Base-by-base conservation (phyloP, 2,888 invertebrate species). In the Agrenia bidenticulata region DNA sequence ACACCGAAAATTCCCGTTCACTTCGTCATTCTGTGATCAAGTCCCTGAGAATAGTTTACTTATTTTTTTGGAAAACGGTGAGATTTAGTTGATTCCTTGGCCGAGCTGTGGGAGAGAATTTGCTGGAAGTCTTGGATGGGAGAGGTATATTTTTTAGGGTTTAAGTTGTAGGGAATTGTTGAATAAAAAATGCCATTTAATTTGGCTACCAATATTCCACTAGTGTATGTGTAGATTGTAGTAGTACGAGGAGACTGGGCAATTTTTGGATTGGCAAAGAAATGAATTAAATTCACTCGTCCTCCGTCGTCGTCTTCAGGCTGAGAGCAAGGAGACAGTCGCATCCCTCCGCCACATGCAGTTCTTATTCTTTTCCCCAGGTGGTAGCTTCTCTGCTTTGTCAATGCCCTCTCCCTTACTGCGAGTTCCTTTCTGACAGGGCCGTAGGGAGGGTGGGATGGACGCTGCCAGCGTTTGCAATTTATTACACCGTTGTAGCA, bases 281-380 rank as follows among this genome's bases (percentile, higher is more conserved):
- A 51, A 51, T 51, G 51, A 51, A 51, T 55, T 55, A 32, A 55
- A 55, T 55, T 55, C 55, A 26, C 17, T 55, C 51, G 51, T 55
- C 27, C 55, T 23, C 27, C 55, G 55, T 27, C 32, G 55, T 27
- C 27, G 32, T 55, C 55, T 23, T 51, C 39, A 15, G 15, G 39
- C 15, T n/a, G 32, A 32, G 32, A 32, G 32, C 32, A 32, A 32
- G 32, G 45, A 17, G 45, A 17, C 45, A 45, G 45, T 21, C 51
- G 21, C 51, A 51, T 24, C 51, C 51, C 51, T 21, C 9, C 23
- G 21, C 21, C 24, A 17, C 26, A 17, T 23, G 4, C 26, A 24
- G 51, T 51, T 51, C 51, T 4, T 19, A 5, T 4, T n/a, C 19
- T 45, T n/a, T 5, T 15, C 45, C 19, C 45, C 45, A 45, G 45